Base-by-base conservation (phyloP, 92 coral and sea anemone genomes). In the Paramuricea clavata region DNA sequence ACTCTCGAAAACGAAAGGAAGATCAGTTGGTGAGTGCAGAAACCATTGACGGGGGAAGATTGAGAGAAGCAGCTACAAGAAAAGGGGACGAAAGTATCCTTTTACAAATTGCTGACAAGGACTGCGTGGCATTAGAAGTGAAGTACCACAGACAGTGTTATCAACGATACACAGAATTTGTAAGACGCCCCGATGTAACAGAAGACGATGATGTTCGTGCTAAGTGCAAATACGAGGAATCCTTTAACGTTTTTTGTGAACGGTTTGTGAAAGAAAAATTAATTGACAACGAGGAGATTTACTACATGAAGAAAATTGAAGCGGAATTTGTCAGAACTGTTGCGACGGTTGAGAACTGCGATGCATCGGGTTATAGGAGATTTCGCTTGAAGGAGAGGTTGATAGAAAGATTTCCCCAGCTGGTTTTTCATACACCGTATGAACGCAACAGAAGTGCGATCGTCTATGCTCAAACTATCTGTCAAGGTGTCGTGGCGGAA, bases 291-390 rank as follows among this genome's bases (percentile, higher is more conserved):
- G 78, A 72, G 57, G 78, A 69, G 57, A 86, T 86, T 49, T 86
- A 27, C 68, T 81, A 81, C 79, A 87, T 87, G 90, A 87, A 33
- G 28, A 81, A 64, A 54, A 77, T 87, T 41, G 64, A 87, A 71
- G 81, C 32, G 59, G 87, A 87, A 56, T 81, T 87, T 42, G 87
- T 87, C 31, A 87, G 47, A 64, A 87, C 87, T 67, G 90, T 87
- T 22, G 82, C 54, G 23, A 15, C 49, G 32, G 90, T 81, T 49
- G 87, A 87, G 30, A 69, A 87, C 69, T 76, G 75, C 31, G 90
- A 87, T 87, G 90, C 90, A 35, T 87, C 86, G 30, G 27, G 60
- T 31, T 81, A 87, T 42, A 69, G 75, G 68, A 87, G 81, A n/a
- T 81, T 65, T 72, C 82, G 87, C 56, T 70, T 87, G 41, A 78